Evolutionary conservation across 2,888 invertebrate genomes (phyloP), one percentile per base, ranked within the genome.

Genomic region (Balanococcus diminutus): DNA sequence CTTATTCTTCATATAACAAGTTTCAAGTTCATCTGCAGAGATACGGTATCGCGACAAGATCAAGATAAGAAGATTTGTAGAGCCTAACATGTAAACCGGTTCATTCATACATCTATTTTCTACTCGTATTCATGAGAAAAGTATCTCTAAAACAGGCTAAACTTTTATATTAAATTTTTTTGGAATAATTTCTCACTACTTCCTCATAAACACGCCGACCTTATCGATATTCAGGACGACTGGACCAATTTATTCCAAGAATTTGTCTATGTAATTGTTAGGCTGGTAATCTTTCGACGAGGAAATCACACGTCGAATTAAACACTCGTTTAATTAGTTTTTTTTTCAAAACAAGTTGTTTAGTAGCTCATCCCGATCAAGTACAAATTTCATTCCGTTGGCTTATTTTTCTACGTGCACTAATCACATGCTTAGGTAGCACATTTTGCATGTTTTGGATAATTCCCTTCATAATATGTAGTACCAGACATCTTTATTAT

Each of bases 71-170:
- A 31, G 51, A 82, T 46, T 51, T 82, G 32, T 82, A 82, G 82
- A 82, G 82, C 82, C 56, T 51, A 82, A 82, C 82, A 28, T 51
- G 56, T 51, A 32, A 82, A 82, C 82, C 82, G 82, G 82, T 82
- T 82, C 56, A 22, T 25, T 51, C 56, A 8, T 14, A 51, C 14
- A 8, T 56, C 19, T 56, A 22, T 22, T 0, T 19, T 56, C 56
- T 22, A 56, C 56, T 51, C 56, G 2, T 36, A 3, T 79, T 36
- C 36, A 79, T 11, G 25, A 32, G 75, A 28, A 32, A 36, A 2
- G 3, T 16, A 79, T 79, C 36, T 79, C 9, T 32, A 32, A 36
- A 32, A 36, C 75, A 79, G n/a, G 36, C 19, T 19, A 28, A 79
- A 22, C 36, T 36, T 22, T 56, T 19, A 79, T 36, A 79, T 2